Percentiles rank a stretch among this genome's conserved stretches.
Conservation (phyloP, 1,140 invertebrate species). For the Brachionus plicatilis region DNA sequence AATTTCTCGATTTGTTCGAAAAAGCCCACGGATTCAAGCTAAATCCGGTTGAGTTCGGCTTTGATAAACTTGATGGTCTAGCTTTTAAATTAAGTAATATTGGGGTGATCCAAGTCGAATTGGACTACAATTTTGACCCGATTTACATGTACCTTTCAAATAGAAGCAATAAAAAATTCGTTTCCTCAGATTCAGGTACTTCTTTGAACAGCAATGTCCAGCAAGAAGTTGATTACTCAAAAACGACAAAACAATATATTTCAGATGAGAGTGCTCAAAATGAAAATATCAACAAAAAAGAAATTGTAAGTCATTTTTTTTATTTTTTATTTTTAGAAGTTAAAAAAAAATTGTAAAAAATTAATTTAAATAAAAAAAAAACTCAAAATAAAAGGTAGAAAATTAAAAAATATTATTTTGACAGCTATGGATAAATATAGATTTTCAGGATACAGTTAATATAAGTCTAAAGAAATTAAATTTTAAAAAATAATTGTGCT, state of each 20-base stretch:
- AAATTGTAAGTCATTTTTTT: not conserved
- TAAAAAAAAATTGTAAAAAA: too few species aligned
- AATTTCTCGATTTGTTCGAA: not conserved
- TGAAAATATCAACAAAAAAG: not conserved
- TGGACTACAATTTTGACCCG: not conserved
- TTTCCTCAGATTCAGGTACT: not conserved
- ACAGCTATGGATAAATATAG: too few species aligned
- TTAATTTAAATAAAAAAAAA: not conserved
- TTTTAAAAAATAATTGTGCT: too few species aligned
- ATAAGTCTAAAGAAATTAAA: too few species aligned
- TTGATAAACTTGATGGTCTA: not conserved
- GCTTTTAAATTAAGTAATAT: not conserved
- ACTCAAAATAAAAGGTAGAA: too few species aligned
- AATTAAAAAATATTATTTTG: too few species aligned
- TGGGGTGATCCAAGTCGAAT: not conserved
- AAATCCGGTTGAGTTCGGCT: not conserved
- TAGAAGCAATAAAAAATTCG: not conserved
- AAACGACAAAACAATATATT: not conserved
- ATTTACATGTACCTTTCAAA: not conserved
- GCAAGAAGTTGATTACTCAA: not conserved
- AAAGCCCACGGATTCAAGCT: not conserved
- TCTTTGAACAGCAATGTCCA: not conserved
- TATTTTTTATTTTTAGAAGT: not conserved
- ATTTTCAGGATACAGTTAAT: too few species aligned
- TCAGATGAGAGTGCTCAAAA: not conserved